Percentiles rank a stretch among this genome's conserved stretches.
Evolutionary conservation across 2,797 vertebrate genomes (phyloP).

Genomic region (Simalia tracyae): DNA sequence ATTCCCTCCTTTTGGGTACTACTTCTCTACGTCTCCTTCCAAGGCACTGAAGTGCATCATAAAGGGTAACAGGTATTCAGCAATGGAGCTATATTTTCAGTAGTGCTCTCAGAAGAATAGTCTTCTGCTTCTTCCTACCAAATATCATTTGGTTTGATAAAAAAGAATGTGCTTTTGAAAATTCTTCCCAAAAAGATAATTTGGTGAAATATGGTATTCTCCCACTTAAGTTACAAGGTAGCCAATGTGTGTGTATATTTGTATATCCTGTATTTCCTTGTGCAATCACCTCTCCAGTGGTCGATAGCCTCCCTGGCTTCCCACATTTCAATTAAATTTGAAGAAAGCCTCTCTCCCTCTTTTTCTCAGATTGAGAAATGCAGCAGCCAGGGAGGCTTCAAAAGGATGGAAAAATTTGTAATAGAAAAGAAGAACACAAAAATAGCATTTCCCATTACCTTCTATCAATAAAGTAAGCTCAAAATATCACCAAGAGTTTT

Average conservation of each 20-base stretch:
- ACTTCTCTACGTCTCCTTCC: slow-evolving; percentile 6
- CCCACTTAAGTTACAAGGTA: background rate
- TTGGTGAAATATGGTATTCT: background rate
- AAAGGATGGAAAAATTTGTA: background rate
- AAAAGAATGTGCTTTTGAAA: background rate
- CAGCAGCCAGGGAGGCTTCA: background rate
- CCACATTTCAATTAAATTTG: too few relatives aligned
- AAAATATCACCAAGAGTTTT: background rate
- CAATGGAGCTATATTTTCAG: background rate
- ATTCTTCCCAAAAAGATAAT: background rate
- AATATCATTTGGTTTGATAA: background rate
- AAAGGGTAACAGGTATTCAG: slow-evolving; percentile 18
- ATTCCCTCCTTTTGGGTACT: slow-evolving; percentile 21
- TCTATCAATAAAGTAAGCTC: background rate
- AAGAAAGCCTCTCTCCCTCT: too few relatives aligned
- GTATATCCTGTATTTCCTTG: background rate
- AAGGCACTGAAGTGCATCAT: background rate
- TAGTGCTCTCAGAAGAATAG: background rate
- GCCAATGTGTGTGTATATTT: background rate
- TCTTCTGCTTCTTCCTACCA: background rate
- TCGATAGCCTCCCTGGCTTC: too few relatives aligned
- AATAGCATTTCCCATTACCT: background rate
- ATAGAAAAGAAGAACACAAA: background rate
- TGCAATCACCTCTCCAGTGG: background rate
- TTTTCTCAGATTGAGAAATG: too few relatives aligned